Base-by-base conservation (phyloP, 2,888 invertebrate genomes). In the Ormia ochracea region DNA sequence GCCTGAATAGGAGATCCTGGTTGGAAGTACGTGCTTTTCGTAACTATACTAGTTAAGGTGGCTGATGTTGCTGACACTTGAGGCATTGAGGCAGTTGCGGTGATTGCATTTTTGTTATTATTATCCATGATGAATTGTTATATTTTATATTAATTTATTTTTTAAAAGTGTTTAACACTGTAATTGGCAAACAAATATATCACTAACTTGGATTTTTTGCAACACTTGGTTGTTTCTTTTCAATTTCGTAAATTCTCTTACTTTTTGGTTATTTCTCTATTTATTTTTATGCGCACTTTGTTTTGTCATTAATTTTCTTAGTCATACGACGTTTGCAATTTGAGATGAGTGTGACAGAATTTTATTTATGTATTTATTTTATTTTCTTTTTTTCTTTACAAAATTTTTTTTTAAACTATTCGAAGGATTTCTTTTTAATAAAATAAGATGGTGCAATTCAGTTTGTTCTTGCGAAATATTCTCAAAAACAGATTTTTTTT, bases 11-110 rank as follows among this genome's bases (percentile, higher is more conserved):
- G 83, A 36, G 86, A 84, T 9, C 84, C 75, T 41, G 85, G 83
- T 63, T 84, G 72, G 10, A 84, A 82, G 59, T 85, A 86, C 65
- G 81, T 83, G 52, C 82, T 84, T 84, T 87, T 87, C 58, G 75
- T 68, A 82, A 82, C 31, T 19, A 43, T 14, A 45, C 63, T 66
- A 21, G 10, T 50, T 21, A 63, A 41, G 50, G 74, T 19, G 76
- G 58, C 76, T 76, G 78, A 61, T 78, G 14, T 38, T 38, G 69
- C 58, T 33, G 69, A 31, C 19, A n/a, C 4, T 72, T 73, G 61
- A 41, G 48, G 52, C 28, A 68, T 9, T 23, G 81, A 59, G 19
- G 66, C 69, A 31, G 69, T 70, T 63, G 82, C 45, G 50, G 76
- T 63, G 69, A 50, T 65, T 54, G 41, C 69, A 63, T 58, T 74